phyloP scores from a whole-genome alignment of 1,140 invertebrate genomes.

The Drosophila tropicalis region DNA sequence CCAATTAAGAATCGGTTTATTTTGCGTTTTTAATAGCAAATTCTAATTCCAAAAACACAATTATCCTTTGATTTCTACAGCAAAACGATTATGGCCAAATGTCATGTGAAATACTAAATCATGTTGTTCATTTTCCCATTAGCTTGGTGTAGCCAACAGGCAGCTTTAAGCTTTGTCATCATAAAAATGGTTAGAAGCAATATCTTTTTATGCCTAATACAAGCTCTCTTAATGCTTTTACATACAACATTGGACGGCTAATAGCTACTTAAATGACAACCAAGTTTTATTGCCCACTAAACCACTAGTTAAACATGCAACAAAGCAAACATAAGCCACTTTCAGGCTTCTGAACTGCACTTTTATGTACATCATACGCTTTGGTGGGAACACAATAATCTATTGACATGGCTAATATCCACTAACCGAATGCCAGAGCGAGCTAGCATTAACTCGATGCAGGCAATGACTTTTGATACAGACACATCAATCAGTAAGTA shows the following conservation, averaged over 20 bases:
- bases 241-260: constrained; percentile 23
- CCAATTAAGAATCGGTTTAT: too few species aligned
- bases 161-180: not conserved
- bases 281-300: constrained; percentile 44
- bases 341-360: constrained; percentile 4
- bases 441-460: not conserved
- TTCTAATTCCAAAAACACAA: too few species aligned
- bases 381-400: constrained; percentile 4
- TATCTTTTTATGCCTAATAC: constrained; percentile 7
- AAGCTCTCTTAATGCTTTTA: constrained; percentile 9
- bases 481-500: constrained; percentile 35
- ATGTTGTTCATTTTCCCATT: not conserved
- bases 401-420: constrained; percentile 21
- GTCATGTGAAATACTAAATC: not conserved
- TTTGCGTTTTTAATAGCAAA: too few species aligned
- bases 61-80: too few species aligned
- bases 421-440: too few species aligned
- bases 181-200: constrained; percentile 24
- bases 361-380: not conserved
- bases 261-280: constrained; percentile 40
- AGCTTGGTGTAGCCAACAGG: not conserved
- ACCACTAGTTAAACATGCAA: constrained; percentile 58
- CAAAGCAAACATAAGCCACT: constrained; percentile 51
- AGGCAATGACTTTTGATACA: constrained; percentile 36
- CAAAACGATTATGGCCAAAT: not conserved